Evolutionary conservation across 1,140 invertebrate genomes (phyloP).

Genomic region (Orchestia grillus): DNA sequence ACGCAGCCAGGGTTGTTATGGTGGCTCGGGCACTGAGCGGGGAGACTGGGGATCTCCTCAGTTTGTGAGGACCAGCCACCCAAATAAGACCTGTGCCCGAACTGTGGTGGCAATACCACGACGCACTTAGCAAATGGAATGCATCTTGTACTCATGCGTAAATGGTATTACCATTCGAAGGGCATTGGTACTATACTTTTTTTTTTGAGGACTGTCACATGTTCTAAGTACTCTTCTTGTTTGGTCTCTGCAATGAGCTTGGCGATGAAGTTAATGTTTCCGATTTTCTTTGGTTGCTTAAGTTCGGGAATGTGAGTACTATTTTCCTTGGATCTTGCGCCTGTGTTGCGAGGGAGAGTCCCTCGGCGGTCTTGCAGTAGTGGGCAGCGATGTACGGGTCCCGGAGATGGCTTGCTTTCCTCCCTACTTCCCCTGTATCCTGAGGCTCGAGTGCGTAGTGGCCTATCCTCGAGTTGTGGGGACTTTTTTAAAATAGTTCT

Average conservation of each 20-base stretch:
- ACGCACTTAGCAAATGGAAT: neutral
- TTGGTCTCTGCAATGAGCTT: neutral
- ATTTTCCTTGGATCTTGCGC: neutral
- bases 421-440: neutral
- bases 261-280: neutral
- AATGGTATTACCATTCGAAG: neutral
- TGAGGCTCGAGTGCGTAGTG: neutral
- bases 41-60: too few species aligned
- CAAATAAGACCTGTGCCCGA: neutral
- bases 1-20: too few species aligned
- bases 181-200: too few species aligned
- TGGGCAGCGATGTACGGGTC: neutral
- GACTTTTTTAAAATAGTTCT: neutral
- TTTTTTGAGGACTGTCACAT: neutral
- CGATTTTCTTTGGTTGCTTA: slow-evolving; percentile 18
- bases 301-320: slow-evolving; percentile 50
- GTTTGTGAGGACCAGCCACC: too few species aligned
- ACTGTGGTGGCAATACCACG: neutral
- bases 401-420: neutral
- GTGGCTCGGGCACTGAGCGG: too few species aligned
- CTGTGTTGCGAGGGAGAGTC: too few species aligned
- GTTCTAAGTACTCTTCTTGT: neutral
- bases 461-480: too few species aligned
- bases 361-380: too few species aligned
- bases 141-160: neutral